phyloP scores from a whole-genome alignment of 2,113 vertebrate genomes.

The Alces alces region DNA sequence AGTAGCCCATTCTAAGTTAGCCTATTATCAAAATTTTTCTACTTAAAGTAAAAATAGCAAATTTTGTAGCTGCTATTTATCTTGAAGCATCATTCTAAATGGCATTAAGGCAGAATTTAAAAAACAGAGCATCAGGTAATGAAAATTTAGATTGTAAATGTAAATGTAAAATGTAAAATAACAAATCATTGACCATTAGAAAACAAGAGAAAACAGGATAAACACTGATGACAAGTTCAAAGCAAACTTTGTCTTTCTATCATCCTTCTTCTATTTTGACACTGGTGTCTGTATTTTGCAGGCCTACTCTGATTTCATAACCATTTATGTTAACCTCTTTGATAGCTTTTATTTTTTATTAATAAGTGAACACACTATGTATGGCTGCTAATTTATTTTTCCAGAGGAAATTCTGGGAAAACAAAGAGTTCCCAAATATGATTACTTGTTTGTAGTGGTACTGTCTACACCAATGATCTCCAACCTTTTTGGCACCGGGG shows the following conservation, averaged over 20 bases:
- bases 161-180: neutral
- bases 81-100: neutral
- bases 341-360: neutral
- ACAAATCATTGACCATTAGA: neutral
- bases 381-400: constrained; percentile 24
- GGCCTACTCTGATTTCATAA: neutral
- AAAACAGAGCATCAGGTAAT: neutral
- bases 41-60: constrained; percentile 7
- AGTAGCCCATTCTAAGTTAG: neutral
- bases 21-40: neutral
- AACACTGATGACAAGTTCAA: neutral
- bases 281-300: neutral
- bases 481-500: neutral
- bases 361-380: neutral
- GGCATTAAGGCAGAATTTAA: neutral
- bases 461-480: neutral
- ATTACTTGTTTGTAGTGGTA: neutral
- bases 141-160: neutral
- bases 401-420: neutral
- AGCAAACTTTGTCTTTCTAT: neutral
- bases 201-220: neutral
- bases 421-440: neutral
- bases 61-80: neutral
- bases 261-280: neutral
- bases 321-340: neutral